A percentile compares a stretch with the other conserved stretches of the same genome.
Evolutionary conservation across 1,140 invertebrate species (phyloP).

Genomic region (Temnothorax nylanderi): DNA sequence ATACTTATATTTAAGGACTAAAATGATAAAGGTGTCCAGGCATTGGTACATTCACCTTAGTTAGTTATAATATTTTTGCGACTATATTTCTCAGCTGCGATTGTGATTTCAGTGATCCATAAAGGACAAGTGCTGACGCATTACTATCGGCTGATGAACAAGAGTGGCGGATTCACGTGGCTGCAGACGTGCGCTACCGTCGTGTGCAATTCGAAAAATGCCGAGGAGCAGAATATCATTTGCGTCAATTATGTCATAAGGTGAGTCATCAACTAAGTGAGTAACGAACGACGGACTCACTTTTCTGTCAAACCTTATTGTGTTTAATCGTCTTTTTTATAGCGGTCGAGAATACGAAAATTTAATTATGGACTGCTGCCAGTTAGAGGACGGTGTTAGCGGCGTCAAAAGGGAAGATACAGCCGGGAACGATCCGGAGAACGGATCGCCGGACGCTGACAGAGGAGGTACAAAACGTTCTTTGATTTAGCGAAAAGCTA

Average conservation of each 20-base stretch:
- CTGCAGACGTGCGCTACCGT: conserved; percentile 98
- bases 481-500: background rate
- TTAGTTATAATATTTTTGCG: background rate
- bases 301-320: background rate
- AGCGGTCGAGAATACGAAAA: conserved; percentile 96
- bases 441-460: conserved; percentile 94
- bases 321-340: conserved; percentile 79
- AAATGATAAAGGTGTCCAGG: too few species aligned
- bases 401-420: conserved; percentile 93
- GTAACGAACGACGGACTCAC: background rate
- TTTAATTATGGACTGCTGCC: conserved; percentile 96
- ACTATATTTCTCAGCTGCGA: background rate
- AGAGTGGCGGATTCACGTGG: conserved; percentile 98
- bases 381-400: conserved; percentile 92
- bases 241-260: conserved; percentile 98
- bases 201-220: conserved; percentile 97
- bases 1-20: too few species aligned
- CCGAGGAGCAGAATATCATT: conserved; percentile 98
- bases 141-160: conserved; percentile 98
- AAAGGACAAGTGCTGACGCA: conserved; percentile 98
- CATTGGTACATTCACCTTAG: too few species aligned
- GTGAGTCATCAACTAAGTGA: conserved; percentile 84
- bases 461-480: conserved; percentile 87
- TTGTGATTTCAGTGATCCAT: conserved; percentile 92
- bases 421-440: conserved; percentile 92